Conservation (phyloP, 2,797 vertebrate species). For the Alcedo atthis region DNA sequence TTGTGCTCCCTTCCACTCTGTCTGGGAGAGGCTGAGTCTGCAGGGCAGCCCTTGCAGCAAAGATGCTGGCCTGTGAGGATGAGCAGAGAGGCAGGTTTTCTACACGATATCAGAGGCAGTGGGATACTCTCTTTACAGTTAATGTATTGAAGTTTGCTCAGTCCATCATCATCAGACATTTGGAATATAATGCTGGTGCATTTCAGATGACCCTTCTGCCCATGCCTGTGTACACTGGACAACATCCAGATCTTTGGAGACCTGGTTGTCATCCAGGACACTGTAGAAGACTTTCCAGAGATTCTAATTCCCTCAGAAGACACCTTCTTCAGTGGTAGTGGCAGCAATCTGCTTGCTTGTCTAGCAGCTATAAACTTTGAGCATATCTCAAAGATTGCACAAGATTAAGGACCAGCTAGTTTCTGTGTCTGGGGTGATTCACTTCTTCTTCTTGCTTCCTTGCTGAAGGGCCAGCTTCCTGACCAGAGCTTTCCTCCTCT, state of each 20-base stretch:
- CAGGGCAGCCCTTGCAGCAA: too few species aligned
- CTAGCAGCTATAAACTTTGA: background rate
- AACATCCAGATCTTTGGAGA: background rate
- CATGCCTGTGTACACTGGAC: background rate
- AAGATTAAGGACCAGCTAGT: accelerated
- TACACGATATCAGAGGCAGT: background rate
- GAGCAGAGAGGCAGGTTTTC: background rate
- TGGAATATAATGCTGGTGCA: background rate
- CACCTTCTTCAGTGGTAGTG: background rate
- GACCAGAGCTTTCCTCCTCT: background rate
- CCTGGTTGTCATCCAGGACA: background rate
- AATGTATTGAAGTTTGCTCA: background rate
- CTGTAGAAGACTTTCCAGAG: background rate
- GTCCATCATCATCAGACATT: background rate
- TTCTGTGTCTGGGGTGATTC: background rate
- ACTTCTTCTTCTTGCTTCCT: background rate
- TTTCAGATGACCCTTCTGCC: background rate
- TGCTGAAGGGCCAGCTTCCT: background rate
- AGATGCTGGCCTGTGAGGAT: accelerated
- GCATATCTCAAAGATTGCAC: background rate
- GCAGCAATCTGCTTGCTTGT: background rate
- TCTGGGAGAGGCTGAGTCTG: too few species aligned
- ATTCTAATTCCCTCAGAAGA: background rate
- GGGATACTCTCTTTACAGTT: too few species aligned
- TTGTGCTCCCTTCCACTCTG: background rate